A percentile compares a stretch with the other conserved stretches of the same genome.
Conservation (phyloP, 53 echinoderm and acorn worm species). For the Arbacia lixula region DNA sequence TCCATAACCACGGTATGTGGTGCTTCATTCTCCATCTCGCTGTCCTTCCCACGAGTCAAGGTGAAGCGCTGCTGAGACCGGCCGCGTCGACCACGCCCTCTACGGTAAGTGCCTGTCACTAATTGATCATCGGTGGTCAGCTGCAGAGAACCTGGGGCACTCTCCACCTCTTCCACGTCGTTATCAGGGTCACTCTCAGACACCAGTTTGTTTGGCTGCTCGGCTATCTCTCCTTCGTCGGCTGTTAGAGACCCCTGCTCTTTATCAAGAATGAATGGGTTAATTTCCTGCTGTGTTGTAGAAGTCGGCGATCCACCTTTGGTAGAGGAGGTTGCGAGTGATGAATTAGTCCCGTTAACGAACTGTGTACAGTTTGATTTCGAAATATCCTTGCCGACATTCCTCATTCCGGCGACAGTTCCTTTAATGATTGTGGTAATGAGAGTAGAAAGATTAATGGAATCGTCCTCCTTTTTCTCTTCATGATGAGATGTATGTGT, state of each 20-base stretch:
- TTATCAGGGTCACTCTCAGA: not conserved
- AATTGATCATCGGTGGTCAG: not conserved
- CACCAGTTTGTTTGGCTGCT: too few species aligned
- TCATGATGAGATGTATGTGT: not conserved
- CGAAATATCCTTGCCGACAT: not conserved
- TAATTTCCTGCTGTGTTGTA: not conserved
- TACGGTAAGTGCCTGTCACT: not conserved
- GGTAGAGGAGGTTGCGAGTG: too few species aligned
- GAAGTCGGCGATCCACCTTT: not conserved
- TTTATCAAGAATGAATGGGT: too few species aligned
- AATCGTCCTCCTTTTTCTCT: not conserved
- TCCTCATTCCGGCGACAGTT: conserved; percentile 16
- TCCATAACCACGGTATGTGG: conserved; percentile 15
- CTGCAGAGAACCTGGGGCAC: too few species aligned
- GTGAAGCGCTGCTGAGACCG: conserved; percentile 2
- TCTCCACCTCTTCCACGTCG: not conserved
- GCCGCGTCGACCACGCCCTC: not conserved
- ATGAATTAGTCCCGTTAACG: too few species aligned
- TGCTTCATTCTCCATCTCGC: not conserved
- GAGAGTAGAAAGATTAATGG: conserved; percentile 39
- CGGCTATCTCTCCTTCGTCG: not conserved
- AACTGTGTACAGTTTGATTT: too few species aligned
- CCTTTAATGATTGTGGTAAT: conserved; percentile 45
- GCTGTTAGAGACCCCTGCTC: not conserved
- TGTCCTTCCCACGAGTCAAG: not conserved